phyloP scores from a whole-genome alignment of 2,797 vertebrate species.

The Coracias cyanogaster region DNA sequence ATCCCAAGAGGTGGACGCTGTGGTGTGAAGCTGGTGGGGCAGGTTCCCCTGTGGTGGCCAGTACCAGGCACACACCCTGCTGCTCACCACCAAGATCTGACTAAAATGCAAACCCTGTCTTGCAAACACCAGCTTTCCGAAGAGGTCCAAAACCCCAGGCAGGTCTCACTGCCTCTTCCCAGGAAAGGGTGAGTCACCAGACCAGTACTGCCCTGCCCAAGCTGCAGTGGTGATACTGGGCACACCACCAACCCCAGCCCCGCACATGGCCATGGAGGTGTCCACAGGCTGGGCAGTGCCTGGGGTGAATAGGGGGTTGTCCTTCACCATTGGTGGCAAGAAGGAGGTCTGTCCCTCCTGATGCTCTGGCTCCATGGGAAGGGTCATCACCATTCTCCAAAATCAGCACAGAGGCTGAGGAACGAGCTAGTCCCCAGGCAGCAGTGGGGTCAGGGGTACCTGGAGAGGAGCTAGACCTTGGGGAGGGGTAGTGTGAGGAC shows the following conservation, averaged over 20 bases:
- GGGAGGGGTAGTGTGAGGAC: neutral
- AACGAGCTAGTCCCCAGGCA: accelerated
- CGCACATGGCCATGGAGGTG: accelerated
- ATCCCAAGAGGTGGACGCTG: neutral
- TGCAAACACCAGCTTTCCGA: neutral
- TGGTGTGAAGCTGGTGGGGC: neutral
- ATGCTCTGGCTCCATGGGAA: neutral
- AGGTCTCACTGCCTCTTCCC: neutral
- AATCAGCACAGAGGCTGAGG: neutral
- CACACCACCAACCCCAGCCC: neutral
- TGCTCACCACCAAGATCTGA: neutral
- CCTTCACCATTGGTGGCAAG: neutral
- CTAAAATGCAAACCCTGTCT: neutral
- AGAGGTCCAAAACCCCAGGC: neutral
- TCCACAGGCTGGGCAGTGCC: accelerated
- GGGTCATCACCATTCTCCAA: neutral
- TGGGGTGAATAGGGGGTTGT: neutral
- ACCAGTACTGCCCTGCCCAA: neutral
- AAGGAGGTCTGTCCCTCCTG: neutral
- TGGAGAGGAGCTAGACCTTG: neutral
- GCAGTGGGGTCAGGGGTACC: neutral
- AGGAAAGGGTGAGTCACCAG: neutral
- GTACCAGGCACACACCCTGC: neutral
- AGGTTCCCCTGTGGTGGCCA: accelerated
- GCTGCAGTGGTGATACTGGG: accelerated